Percentiles rank a stretch among this genome's conserved stretches.
Evolutionary conservation across 2,113 vertebrate species (phyloP).

Genomic region (Picathartes gymnocephalus): DNA sequence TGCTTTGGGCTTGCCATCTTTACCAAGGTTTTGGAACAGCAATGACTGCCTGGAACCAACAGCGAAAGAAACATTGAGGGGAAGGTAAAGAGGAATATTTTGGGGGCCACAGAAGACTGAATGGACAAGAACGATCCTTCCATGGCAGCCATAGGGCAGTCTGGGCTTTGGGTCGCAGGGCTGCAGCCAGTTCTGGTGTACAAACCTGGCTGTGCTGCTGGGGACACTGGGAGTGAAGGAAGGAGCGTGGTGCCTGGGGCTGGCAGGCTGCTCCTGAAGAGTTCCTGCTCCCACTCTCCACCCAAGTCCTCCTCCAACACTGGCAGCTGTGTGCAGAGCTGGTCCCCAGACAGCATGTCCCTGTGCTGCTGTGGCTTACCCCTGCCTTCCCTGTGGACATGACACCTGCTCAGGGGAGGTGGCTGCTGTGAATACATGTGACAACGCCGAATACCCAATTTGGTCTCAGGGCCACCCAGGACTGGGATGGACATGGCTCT

Average conservation of each 20-base stretch:
- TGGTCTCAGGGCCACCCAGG: neutral
- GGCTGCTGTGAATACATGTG: neutral
- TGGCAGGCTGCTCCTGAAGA: neutral
- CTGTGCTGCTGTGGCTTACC: neutral
- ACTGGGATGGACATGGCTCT: neutral
- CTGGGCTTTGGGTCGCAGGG: neutral
- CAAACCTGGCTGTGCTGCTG: neutral
- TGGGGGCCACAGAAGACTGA: neutral
- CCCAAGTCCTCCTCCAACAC: accelerated
- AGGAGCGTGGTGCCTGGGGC: accelerated
- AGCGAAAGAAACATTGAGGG: neutral
- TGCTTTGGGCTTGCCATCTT: neutral
- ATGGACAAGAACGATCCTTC: neutral
- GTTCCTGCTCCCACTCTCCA: neutral
- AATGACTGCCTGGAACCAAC: neutral
- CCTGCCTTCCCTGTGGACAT: neutral
- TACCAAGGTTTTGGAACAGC: neutral
- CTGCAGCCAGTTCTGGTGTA: neutral
- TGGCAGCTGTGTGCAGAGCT: neutral
- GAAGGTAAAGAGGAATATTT: neutral
- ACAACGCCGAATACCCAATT: neutral
- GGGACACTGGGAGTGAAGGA: accelerated
- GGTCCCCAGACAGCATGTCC: neutral
- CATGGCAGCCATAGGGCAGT: accelerated
- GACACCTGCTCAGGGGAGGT: neutral